Evolutionary conservation across 2,888 invertebrate species (phyloP), one percentile per base, ranked within the genome.

Genomic region (Cheilosia scutellata): DNA sequence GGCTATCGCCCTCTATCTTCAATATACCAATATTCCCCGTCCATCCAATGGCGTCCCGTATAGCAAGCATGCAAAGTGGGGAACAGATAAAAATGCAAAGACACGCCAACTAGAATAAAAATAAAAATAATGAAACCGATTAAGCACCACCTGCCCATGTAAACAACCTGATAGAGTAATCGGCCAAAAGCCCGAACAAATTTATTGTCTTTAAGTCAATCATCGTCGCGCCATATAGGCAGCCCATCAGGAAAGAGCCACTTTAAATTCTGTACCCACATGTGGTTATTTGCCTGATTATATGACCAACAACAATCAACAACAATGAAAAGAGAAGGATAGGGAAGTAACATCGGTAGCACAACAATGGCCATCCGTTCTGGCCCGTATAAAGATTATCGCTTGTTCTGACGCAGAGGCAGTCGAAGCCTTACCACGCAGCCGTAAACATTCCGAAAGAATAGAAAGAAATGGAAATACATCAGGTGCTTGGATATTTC

Each of bases 231-330:
- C 20, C 57, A 47, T 57, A 63, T 62, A 57, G 71, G 44, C 53
- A 33, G 33, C 31, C 51, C 42, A 20, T 20, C 20, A 66, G 58
- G 76, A 47, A 72, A 74, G 57, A 58, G 44, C 86, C 86, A 86
- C 86, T 86, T 86, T 65, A 68, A 66, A 86, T 86, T 86, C 86
- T 72, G 42, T 68, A 62, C 66, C 82, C 82, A 76, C 82, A 76
- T 74, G 84, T 60, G 80, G 79, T 65, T 79, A 70, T 74, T 75
- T 55, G 70, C 74, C 68, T 66, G 80, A 84, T 80, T 84, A 71
- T 84, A 71, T 65, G 74, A 53, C 66, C 58, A 44, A 31, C 55
- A 77, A 53, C 71, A 42, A 63, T 55, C 47, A 71, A 42, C 40
- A 31, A 53, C 75, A 47, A 65, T 33, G 57, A 33, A 42, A 55